Evolutionary conservation across 2,113 vertebrate species (phyloP).

Genomic region (Pseudorasbora parva): DNA sequence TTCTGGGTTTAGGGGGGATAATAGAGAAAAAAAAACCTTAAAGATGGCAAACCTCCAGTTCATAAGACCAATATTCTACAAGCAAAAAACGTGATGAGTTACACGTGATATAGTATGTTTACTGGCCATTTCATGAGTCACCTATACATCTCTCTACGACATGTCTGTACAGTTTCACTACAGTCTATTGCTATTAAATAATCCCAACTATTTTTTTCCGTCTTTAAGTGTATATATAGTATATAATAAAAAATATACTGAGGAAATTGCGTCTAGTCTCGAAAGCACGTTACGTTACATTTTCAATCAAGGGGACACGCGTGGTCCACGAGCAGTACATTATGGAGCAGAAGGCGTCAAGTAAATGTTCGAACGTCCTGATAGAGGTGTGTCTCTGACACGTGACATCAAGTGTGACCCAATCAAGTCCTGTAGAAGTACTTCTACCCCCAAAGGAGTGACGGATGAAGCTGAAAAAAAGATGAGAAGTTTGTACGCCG

Average conservation of each 20-base stretch:
- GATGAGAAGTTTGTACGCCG: neutral
- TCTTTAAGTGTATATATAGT: slow-evolving; percentile 74
- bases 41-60: slow-evolving; percentile 64
- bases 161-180: slow-evolving; percentile 88
- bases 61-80: slow-evolving; percentile 71
- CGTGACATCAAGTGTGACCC: slow-evolving; percentile 40
- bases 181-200: slow-evolving; percentile 95
- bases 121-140: slow-evolving; percentile 87
- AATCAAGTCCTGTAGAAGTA: slow-evolving; percentile 18
- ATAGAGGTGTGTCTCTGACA: slow-evolving; percentile 12
- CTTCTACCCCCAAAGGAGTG: neutral
- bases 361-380: slow-evolving; percentile 3
- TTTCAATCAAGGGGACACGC: slow-evolving; percentile 11
- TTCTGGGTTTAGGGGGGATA: neutral
- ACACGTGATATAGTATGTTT: slow-evolving; percentile 60
- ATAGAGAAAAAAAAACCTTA: neutral
- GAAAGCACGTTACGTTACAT: slow-evolving; percentile 73
- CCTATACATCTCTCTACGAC: slow-evolving; percentile 81
- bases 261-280: slow-evolving; percentile 78
- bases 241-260: slow-evolving; percentile 83
- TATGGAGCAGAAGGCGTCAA: slow-evolving; percentile 29
- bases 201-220: slow-evolving; percentile 80
- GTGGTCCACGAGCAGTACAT: slow-evolving; percentile 14
- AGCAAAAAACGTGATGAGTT: slow-evolving; percentile 62
- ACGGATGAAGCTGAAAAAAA: slow-evolving; percentile 18